These are phyloP conservation scores for Drosophila baimaii DNA, from an alignment of 1,140 invertebrate species.

Conservation along the genomic window DNA sequence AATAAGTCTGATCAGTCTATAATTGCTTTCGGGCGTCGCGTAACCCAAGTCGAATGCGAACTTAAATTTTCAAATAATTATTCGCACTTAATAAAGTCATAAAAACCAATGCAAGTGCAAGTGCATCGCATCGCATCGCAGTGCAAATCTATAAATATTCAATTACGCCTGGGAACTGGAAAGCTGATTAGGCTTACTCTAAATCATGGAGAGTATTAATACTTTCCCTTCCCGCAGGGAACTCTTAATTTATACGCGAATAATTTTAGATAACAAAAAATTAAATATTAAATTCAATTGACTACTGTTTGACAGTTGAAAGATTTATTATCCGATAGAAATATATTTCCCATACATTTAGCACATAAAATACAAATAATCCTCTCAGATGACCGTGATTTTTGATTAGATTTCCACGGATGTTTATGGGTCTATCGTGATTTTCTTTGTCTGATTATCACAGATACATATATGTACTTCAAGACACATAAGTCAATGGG, in stretches of 20 bases:
- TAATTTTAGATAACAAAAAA: constrained; percentile 62
- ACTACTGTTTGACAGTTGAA: constrained; percentile 29
- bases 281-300: constrained; percentile 46
- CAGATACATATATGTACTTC: constrained; percentile 16
- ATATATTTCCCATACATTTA: constrained; percentile 12
- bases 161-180: constrained; percentile 58
- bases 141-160: constrained; percentile 63
- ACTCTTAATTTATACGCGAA: constrained; percentile 59
- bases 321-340: constrained; percentile 31
- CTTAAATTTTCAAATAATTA: constrained; percentile 49
- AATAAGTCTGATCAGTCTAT: constrained; percentile 30
- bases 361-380: constrained; percentile 5
- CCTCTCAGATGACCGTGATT: constrained; percentile 2
- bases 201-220: constrained; percentile 12
- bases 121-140: too few relatives aligned
- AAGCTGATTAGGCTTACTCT: neutral
- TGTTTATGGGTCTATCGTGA: constrained; percentile 12
- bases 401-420: constrained; percentile 40
- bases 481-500: constrained; percentile 1
- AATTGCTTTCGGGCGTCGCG: constrained; percentile 20
- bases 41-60: constrained; percentile 26
- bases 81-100: constrained; percentile 51
- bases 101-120: constrained; percentile 37
- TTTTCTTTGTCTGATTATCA: constrained; percentile 34
- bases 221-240: constrained; percentile 50